phyloP scores from a whole-genome alignment of 1,140 invertebrate genomes.

The Thaumetopoea pityocampa region DNA sequence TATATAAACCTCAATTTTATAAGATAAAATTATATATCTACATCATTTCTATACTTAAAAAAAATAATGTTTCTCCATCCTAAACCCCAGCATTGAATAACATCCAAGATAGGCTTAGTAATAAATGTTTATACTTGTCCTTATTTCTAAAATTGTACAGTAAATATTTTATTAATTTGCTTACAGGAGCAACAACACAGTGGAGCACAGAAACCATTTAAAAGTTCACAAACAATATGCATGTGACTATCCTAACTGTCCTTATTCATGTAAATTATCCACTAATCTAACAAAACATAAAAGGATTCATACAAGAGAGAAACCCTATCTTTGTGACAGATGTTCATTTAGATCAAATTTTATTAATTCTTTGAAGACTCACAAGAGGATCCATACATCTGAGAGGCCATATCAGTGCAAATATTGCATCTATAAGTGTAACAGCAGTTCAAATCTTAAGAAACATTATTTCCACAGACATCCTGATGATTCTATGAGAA shows the following conservation, averaged over 20 bases:
- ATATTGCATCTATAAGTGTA: conserved; percentile 65
- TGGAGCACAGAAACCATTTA: conserved; percentile 19
- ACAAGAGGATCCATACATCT: conserved; percentile 60
- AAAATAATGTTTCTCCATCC: too few relatives aligned
- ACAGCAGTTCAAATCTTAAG: conserved; percentile 71
- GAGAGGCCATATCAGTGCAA: conserved; percentile 63
- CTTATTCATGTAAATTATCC: conserved; percentile 44
- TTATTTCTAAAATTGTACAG: not conserved
- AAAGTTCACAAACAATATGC: conserved; percentile 22
- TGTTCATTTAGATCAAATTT: conserved; percentile 77
- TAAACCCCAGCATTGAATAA: too few relatives aligned
- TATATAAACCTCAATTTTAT: too few relatives aligned
- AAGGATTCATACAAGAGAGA: conserved; percentile 76
- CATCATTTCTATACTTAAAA: too few relatives aligned
- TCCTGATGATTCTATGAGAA: conserved; percentile 16
- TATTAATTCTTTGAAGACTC: conserved; percentile 59
- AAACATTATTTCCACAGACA: conserved; percentile 63
- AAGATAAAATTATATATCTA: too few relatives aligned
- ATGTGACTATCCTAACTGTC: conserved; percentile 44
- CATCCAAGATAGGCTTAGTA: too few relatives aligned
- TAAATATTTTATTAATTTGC: conserved; percentile 13
- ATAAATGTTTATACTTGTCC: not conserved
- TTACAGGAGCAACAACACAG: conserved; percentile 27
- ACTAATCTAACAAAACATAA: conserved; percentile 61
- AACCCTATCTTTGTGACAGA: conserved; percentile 81